Percentiles rank a stretch among this genome's conserved stretches.
Conservation (phyloP, 2,797 vertebrate genomes). For the Lagocephalus sceleratus region DNA sequence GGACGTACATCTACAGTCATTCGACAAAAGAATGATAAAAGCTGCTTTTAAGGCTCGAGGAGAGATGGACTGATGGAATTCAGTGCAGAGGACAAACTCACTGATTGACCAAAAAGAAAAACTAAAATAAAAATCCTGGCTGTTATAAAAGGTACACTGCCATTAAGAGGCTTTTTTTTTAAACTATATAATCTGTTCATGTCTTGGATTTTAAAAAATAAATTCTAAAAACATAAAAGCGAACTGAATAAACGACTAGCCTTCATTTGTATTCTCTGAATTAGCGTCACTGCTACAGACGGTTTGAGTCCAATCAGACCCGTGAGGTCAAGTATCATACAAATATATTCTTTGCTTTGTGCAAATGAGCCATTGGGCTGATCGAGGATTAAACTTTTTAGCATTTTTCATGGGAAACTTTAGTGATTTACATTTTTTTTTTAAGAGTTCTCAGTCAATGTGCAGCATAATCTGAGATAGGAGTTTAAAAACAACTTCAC, state of each 20-base stretch:
- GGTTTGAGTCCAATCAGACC: background rate
- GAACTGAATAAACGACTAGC: conserved; percentile 7
- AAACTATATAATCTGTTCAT: background rate
- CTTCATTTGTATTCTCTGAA: background rate
- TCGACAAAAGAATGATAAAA: conserved; percentile 29
- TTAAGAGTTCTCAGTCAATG: background rate
- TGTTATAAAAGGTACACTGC: conserved; percentile 29
- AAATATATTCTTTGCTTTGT: conserved; percentile 1
- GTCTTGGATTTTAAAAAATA: conserved; percentile 15
- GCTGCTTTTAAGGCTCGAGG: conserved; percentile 26
- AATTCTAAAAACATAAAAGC: conserved; percentile 1
- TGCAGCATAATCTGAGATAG: conserved; percentile 5
- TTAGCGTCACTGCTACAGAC: conserved; percentile 1
- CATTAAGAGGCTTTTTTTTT: conserved; percentile 14
- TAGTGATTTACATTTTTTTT: background rate
- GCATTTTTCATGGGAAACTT: background rate
- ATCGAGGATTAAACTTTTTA: too few species aligned
- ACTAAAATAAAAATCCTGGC: conserved; percentile 27
- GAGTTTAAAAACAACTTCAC: conserved; percentile 16
- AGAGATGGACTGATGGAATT: conserved; percentile 23
- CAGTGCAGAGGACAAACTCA: conserved; percentile 58
- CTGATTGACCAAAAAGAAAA: too few species aligned
- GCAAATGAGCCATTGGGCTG: too few species aligned
- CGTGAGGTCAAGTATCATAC: conserved; percentile 1
- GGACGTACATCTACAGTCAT: conserved; percentile 25